These are phyloP conservation scores for Ranitomeya imitator DNA, from an alignment of 2,113 vertebrate genomes.

Conservation along the genomic window DNA sequence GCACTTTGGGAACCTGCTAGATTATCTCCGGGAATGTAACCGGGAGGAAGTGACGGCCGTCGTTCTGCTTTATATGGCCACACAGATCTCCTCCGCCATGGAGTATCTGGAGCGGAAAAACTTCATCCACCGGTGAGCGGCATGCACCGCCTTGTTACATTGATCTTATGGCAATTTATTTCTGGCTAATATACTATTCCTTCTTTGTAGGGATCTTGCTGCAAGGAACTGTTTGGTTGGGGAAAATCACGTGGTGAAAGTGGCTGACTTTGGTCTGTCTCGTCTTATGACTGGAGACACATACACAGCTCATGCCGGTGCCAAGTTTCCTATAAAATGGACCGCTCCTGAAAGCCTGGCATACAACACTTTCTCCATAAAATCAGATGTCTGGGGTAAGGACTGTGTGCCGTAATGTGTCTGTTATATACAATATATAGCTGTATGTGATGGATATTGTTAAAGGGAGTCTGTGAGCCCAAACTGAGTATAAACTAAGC, in stretches of 20 bases:
- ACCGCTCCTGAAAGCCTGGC: conserved; percentile 97
- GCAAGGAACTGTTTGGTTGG: conserved; percentile 96
- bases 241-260: conserved; percentile 97
- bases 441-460: background rate
- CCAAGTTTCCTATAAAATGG: conserved; percentile 99
- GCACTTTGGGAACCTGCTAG: conserved; percentile 95
- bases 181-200: background rate
- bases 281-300: conserved; percentile 97
- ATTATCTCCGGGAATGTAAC: conserved; percentile 94
- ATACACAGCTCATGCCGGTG: conserved; percentile 97
- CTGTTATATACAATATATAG: background rate
- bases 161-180: background rate
- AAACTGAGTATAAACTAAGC: too few relatives aligned
- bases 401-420: background rate
- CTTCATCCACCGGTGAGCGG: conserved; percentile 93
- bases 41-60: conserved; percentile 94
- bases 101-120: conserved; percentile 98
- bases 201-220: conserved; percentile 85
- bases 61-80: conserved; percentile 97
- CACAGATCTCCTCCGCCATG: conserved; percentile 99
- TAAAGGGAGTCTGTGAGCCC: too few relatives aligned
- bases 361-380: conserved; percentile 99
- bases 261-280: conserved; percentile 96
- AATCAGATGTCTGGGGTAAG: conserved; percentile 98
- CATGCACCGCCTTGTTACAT: background rate